A percentile compares a stretch with the other conserved stretches of the same genome.
phyloP scores from a whole-genome alignment of 2,888 invertebrate genomes.

The Lagria hirta region DNA sequence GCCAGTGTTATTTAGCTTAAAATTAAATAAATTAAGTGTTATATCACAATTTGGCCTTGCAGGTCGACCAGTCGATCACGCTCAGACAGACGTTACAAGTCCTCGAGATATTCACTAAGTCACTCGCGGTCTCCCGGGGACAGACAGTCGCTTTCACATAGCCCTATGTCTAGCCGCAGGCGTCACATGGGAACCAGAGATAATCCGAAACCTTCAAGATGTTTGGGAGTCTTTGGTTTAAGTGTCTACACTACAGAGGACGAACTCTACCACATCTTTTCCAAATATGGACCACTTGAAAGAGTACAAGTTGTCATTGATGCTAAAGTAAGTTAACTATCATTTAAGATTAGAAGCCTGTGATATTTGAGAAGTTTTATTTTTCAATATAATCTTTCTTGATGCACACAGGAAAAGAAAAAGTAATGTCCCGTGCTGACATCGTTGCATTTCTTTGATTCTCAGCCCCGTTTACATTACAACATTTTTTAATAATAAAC shows the following conservation, averaged over 20 bases:
- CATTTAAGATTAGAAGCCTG: slow-evolving; percentile 25
- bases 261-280: slow-evolving; percentile 89
- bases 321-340: slow-evolving; percentile 70
- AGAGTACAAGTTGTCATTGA: slow-evolving; percentile 94
- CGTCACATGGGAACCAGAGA: slow-evolving; percentile 80
- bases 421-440: slow-evolving; percentile 43
- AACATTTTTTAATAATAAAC: slow-evolving; percentile 27
- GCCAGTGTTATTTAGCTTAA: slow-evolving; percentile 4
- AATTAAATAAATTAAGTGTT: slow-evolving; percentile 14
- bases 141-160: slow-evolving; percentile 67
- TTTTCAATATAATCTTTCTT: slow-evolving; percentile 37
- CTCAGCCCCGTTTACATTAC: slow-evolving; percentile 43
- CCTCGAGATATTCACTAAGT: slow-evolving; percentile 65
- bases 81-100: slow-evolving; percentile 57
- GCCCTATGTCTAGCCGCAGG: slow-evolving; percentile 80
- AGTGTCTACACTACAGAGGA: slow-evolving; percentile 91
- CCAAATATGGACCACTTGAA: slow-evolving; percentile 89
- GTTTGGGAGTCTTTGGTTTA: slow-evolving; percentile 93
- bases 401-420: slow-evolving; percentile 46
- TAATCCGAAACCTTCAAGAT: slow-evolving; percentile 83
- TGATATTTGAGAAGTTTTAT: slow-evolving; percentile 42
- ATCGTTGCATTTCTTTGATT: slow-evolving; percentile 32
- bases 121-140: slow-evolving; percentile 63
- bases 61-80: slow-evolving; percentile 65
- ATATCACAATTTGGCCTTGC: slow-evolving; percentile 42